phyloP scores from a whole-genome alignment of 2,888 invertebrate genomes.

The Athalia circularis region DNA sequence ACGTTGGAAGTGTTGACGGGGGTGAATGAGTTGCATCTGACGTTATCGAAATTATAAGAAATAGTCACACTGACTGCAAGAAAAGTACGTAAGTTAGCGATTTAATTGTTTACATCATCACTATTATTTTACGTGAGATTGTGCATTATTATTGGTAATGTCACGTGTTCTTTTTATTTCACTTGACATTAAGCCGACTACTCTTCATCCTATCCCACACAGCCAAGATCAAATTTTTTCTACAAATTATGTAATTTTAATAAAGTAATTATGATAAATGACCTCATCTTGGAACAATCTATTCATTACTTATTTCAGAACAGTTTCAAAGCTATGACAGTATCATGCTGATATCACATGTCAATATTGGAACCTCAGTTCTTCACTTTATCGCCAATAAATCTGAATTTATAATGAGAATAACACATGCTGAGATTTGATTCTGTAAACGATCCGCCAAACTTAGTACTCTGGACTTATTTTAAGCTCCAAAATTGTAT shows the following conservation, averaged over 20 bases:
- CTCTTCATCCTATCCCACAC: background rate
- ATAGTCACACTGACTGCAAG: slow-evolving; percentile 47
- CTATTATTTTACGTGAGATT: slow-evolving; percentile 12
- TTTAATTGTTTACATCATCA: background rate
- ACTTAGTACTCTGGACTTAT: too few relatives aligned
- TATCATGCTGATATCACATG: background rate
- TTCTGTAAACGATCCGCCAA: background rate
- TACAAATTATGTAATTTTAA: slow-evolving; percentile 1
- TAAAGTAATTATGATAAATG: background rate
- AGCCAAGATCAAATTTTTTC: background rate
- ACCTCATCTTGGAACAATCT: background rate
- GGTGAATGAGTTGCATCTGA: slow-evolving; percentile 60
- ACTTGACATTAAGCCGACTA: slow-evolving; percentile 28
- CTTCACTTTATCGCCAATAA: background rate
- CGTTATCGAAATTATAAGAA: slow-evolving; percentile 51
- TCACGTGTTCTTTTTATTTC: background rate
- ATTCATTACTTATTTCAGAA: background rate
- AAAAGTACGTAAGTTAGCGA: slow-evolving; percentile 56
- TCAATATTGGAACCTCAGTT: slow-evolving; percentile 48
- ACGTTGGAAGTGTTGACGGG: slow-evolving; percentile 44
- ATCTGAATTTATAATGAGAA: background rate
- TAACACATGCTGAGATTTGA: background rate
- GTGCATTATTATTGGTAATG: background rate
- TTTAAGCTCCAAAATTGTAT: too few relatives aligned
- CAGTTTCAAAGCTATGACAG: background rate